Evolutionary conservation across 2,797 vertebrate genomes (phyloP).

Genomic region (Micromesistius poutassou): DNA sequence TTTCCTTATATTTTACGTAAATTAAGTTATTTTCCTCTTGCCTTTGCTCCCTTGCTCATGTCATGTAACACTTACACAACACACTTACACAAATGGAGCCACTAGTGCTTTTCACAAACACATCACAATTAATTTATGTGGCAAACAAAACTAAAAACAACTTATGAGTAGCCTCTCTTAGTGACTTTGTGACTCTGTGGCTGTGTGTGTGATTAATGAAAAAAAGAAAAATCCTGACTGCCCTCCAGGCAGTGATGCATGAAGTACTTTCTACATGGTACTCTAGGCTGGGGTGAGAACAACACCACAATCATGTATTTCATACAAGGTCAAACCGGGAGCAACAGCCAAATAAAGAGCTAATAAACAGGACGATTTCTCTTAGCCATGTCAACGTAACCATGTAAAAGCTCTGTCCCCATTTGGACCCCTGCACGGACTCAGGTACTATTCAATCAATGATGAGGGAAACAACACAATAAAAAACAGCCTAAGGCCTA

Average conservation of each 20-base stretch:
- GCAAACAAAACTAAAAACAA: conserved; percentile 44
- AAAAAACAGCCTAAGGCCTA: conserved; percentile 59
- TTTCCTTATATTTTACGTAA: not conserved
- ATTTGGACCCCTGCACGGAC: conserved; percentile 61
- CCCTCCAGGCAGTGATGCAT: conserved; percentile 51
- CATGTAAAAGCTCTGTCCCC: conserved; percentile 60
- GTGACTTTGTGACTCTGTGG: conserved; percentile 39
- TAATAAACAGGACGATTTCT: conserved; percentile 62
- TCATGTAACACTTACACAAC: conserved; percentile 52
- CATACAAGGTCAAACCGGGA: conserved; percentile 58
- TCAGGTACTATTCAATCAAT: conserved; percentile 66
- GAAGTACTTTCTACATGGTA: conserved; percentile 33
- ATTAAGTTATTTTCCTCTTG: not conserved
- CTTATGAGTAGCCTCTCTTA: conserved; percentile 56
- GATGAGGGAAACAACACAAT: conserved; percentile 66
- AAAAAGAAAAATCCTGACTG: conserved; percentile 38
- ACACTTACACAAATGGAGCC: conserved; percentile 43
- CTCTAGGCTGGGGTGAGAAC: conserved; percentile 29
- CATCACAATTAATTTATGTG: conserved; percentile 51
- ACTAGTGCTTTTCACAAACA: conserved; percentile 50
- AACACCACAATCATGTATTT: conserved; percentile 39
- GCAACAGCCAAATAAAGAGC: conserved; percentile 53
- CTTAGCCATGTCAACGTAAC: conserved; percentile 61
- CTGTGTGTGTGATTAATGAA: conserved; percentile 58
- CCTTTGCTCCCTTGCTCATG: not conserved